A percentile compares a stretch with the other conserved stretches of the same genome.
Conservation (phyloP, 1,140 invertebrate genomes). For the Aphelinus certus region DNA sequence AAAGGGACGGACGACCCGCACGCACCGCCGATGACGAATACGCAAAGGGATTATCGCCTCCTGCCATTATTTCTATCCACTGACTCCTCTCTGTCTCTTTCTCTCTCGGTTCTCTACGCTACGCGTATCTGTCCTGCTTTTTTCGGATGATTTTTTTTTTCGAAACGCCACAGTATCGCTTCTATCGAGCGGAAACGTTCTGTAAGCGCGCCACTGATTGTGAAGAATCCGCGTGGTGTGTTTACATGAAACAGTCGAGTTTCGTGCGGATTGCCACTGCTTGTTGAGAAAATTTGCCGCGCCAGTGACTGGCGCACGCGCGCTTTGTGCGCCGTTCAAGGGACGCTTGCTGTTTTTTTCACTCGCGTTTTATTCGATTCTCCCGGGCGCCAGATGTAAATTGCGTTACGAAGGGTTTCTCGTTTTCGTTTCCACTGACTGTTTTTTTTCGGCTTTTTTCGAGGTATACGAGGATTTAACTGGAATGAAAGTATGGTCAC, state of each 20-base stretch:
- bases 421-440: neutral
- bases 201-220: neutral
- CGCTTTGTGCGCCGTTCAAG: constrained; percentile 1
- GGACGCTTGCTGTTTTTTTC: constrained; percentile 11
- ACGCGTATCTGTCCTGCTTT: neutral
- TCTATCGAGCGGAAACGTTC: constrained; percentile 4
- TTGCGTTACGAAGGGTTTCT: constrained; percentile 11
- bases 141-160: too few species aligned
- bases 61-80: constrained; percentile 7
- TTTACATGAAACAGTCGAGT: neutral
- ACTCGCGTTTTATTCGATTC: constrained; percentile 18
- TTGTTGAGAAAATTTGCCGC: constrained; percentile 12
- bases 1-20: constrained; percentile 39
- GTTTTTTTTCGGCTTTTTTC: neutral
- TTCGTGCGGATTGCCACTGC: neutral
- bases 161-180: neutral
- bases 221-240: neutral
- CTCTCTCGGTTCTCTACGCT: neutral
- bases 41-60: constrained; percentile 54
- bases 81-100: neutral
- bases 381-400: constrained; percentile 10
- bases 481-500: too few species aligned
- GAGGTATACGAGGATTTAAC: neutral
- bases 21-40: constrained; percentile 43
- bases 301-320: neutral